Evolutionary conservation across 2,113 vertebrate species (phyloP).

Genomic region (Callipepla californica): DNA sequence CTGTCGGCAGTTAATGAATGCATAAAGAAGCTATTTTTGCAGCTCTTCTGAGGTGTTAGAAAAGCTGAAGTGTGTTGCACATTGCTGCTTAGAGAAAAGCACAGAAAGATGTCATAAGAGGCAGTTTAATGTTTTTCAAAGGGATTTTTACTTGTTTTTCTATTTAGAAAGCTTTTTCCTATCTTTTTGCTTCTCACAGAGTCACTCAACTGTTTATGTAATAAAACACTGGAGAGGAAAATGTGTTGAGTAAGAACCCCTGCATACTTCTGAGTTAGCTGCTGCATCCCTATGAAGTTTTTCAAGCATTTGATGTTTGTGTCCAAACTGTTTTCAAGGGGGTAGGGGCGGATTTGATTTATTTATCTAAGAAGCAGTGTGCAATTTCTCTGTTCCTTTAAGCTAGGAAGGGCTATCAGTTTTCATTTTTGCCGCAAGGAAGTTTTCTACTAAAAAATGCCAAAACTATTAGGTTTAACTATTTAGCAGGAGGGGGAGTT

Average conservation of each 20-base stretch:
- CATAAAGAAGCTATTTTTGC: not conserved
- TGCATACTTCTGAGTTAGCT: not conserved
- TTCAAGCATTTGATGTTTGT: not conserved
- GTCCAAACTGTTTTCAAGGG: not conserved
- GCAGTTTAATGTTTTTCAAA: not conserved
- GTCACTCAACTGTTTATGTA: not conserved
- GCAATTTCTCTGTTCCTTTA: not conserved
- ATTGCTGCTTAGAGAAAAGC: not conserved
- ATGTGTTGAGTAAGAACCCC: not conserved
- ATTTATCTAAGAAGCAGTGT: not conserved
- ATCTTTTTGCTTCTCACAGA: not conserved
- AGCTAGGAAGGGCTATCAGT: not conserved
- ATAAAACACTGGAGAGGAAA: not conserved
- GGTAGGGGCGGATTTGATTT: not conserved
- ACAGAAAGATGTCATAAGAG: not conserved
- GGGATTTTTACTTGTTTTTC: not conserved
- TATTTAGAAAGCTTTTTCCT: not conserved
- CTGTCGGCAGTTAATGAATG: not conserved
- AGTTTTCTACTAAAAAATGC: not conserved
- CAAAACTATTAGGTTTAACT: not conserved
- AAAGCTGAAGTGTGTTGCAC: not conserved
- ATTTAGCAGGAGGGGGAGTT: not conserved
- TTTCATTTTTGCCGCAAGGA: not conserved
- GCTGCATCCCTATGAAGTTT: not conserved
- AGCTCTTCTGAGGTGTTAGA: not conserved